These are phyloP conservation scores for Argyrosomus regius DNA, from an alignment of 2,797 vertebrate species.

Conservation along the genomic window DNA sequence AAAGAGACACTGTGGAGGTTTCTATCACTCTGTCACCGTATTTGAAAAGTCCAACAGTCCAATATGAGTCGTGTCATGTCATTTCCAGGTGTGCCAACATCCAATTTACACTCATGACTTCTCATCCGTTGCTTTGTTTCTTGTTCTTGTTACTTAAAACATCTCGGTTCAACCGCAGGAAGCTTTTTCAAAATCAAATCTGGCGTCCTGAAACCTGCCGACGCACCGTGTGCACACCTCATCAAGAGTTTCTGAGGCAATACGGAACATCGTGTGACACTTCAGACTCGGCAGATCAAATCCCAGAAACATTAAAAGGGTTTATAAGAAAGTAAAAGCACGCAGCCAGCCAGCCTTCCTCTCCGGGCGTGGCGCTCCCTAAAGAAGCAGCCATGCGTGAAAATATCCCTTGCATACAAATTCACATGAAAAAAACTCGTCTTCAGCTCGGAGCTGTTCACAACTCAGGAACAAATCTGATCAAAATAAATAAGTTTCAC, in stretches of 20 bases:
- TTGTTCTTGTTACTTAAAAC: slow-evolving; percentile 1
- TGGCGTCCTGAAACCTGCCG: slow-evolving; percentile 15
- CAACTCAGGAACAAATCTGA: slow-evolving; percentile 24
- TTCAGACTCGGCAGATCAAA: slow-evolving; percentile 42
- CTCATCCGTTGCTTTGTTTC: not conserved
- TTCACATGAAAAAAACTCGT: slow-evolving; percentile 2
- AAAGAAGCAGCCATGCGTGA: slow-evolving; percentile 29
- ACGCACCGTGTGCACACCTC: not conserved
- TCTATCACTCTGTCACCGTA: not conserved
- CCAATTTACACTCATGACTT: not conserved
- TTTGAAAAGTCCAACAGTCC: no score
- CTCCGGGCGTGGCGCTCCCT: slow-evolving; percentile 10
- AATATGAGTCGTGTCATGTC: not conserved
- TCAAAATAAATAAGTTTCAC: slow-evolving; percentile 32
- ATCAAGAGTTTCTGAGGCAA: slow-evolving; percentile 40
- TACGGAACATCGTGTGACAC: slow-evolving; percentile 27
- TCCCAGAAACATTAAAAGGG: slow-evolving; percentile 43
- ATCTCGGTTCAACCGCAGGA: not conserved
- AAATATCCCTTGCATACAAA: slow-evolving; percentile 41
- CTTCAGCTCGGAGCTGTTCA: slow-evolving; percentile 9
- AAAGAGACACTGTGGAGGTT: not conserved
- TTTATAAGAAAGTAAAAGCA: slow-evolving; percentile 27
- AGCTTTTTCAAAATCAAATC: slow-evolving; percentile 6
- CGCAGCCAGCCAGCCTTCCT: slow-evolving; percentile 23
- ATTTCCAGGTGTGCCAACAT: no score